Percentiles rank a stretch among this genome's conserved stretches.
Evolutionary conservation across 37 sponge, comb jelly and placozoan species (phyloP).

Genomic region (Crambe crambe): DNA sequence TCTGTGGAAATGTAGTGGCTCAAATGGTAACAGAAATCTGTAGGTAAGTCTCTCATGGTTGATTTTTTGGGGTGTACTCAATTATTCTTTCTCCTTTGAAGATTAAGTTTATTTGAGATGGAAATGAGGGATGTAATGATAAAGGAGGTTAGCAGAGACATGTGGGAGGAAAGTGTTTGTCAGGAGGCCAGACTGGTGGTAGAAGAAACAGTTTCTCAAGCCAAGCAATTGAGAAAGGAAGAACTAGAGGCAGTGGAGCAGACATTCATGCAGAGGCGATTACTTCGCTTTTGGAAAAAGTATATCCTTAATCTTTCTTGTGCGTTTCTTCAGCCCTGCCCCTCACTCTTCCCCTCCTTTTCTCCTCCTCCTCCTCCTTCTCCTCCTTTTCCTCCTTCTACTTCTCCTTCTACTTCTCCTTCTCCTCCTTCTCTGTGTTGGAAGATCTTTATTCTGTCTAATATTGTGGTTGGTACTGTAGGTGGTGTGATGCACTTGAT

Average conservation of each 20-base stretch:
- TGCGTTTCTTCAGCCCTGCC: background rate
- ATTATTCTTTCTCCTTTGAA: background rate
- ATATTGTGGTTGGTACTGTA: too few species aligned
- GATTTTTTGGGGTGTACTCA: background rate
- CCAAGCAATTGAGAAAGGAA: slow-evolving; percentile 11
- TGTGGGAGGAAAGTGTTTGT: slow-evolving; percentile 22
- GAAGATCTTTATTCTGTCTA: too few species aligned
- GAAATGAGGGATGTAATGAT: background rate
- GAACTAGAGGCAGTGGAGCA: slow-evolving; percentile 19
- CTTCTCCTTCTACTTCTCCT: background rate
- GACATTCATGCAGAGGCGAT: background rate
- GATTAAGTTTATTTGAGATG: background rate
- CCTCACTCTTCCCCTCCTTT: too few species aligned
- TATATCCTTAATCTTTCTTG: background rate
- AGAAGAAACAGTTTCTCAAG: background rate
- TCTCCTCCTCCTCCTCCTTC: background rate
- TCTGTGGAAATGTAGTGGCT: background rate
- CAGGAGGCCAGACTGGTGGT: background rate
- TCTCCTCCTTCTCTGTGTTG: background rate
- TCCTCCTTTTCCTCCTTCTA: background rate
- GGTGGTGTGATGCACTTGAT: slow-evolving; percentile 21
- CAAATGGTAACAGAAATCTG: background rate
- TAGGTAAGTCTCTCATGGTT: background rate
- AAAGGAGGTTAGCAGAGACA: background rate
- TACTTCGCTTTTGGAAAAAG: slow-evolving; percentile 46